These are phyloP conservation scores for Oryzias sinensis DNA, from an alignment of 2,797 vertebrate species.

Conservation along the genomic window DNA sequence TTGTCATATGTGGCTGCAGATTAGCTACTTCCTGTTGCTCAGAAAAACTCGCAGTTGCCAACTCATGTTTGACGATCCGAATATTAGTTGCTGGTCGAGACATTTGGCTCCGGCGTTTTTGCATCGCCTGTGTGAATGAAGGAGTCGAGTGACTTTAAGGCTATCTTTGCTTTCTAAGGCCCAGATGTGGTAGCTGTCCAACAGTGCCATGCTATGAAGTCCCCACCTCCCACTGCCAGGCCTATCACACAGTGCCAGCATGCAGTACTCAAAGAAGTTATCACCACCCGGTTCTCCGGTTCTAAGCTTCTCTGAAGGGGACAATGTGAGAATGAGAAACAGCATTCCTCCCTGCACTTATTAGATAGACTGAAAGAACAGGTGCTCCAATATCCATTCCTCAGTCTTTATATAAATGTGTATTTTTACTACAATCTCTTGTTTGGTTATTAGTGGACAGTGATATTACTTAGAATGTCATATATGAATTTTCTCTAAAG, in stretches of 20 bases:
- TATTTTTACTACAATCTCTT: constrained; percentile 55
- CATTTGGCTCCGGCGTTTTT: constrained; percentile 51
- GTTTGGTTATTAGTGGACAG: neutral
- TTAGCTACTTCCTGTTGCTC: constrained; percentile 69
- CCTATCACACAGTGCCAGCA: constrained; percentile 48
- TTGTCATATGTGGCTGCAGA: constrained; percentile 78
- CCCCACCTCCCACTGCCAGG: constrained; percentile 39
- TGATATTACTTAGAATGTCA: too few species aligned
- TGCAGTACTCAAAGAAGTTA: constrained; percentile 63
- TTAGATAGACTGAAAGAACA: constrained; percentile 61
- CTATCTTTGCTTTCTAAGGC: constrained; percentile 65
- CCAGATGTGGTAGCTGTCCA: constrained; percentile 60
- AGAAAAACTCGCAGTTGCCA: constrained; percentile 66
- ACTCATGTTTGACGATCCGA: constrained; percentile 71
- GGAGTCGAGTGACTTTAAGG: constrained; percentile 44
- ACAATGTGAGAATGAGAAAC: constrained; percentile 48
- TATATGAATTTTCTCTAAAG: too few species aligned
- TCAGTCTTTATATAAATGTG: constrained; percentile 56
- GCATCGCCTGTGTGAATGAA: constrained; percentile 65
- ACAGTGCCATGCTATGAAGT: constrained; percentile 41
- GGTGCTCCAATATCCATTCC: constrained; percentile 56
- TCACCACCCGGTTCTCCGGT: constrained; percentile 47
- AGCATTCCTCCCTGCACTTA: constrained; percentile 57
- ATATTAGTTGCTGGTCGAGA: constrained; percentile 71
- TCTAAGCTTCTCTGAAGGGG: constrained; percentile 57